Evolutionary conservation across 2,888 invertebrate species (phyloP), one percentile per base, ranked within the genome.

Genomic region (Drosophila anomalata): DNA sequence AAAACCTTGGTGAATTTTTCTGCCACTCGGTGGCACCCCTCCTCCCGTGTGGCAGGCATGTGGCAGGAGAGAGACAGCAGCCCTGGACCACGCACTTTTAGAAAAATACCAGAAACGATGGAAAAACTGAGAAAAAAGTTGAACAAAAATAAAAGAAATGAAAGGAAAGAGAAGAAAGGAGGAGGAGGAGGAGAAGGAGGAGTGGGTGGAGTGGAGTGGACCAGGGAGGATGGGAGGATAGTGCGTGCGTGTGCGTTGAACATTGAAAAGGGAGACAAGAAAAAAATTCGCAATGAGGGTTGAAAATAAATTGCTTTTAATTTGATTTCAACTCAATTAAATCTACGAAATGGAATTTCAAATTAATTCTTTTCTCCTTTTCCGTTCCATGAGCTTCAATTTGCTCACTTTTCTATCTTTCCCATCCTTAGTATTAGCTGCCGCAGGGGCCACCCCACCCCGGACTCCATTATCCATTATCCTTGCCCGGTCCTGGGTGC

Each of bases 261-360:
- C 57, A 39, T 33, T n/a, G 33, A 48, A 42, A 55, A 59, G 53
- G 50, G 36, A 29, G 59, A 36, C 22, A 47, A 69, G 39, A 53
- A 70, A 81, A 80, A 81, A 87, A 79, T 78, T 85, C 75, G 85
- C 86, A 85, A 78, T 79, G 86, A 83, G 90, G 91, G 90, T 90
- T 89, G 88, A 78, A 89, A 90, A 89, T 89, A 88, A 89, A 90
- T 90, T 89, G 87, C 89, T 89, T 91, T 91, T 91, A 91, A 91
- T 91, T 91, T 89, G 90, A 91, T 91, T 91, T 91, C 90, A 90
- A 90, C 91, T 91, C 90, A 91, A 91, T 91, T 91, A 91, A 91
- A 90, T 90, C 82, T 79, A 83, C 85, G 88, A 90, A 91, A 91
- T 91, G 89, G 88, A 91, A 90, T 91, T 91, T 89, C 83, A 85